Base-by-base conservation (phyloP, 2,113 vertebrate species). In the Picathartes gymnocephalus region DNA sequence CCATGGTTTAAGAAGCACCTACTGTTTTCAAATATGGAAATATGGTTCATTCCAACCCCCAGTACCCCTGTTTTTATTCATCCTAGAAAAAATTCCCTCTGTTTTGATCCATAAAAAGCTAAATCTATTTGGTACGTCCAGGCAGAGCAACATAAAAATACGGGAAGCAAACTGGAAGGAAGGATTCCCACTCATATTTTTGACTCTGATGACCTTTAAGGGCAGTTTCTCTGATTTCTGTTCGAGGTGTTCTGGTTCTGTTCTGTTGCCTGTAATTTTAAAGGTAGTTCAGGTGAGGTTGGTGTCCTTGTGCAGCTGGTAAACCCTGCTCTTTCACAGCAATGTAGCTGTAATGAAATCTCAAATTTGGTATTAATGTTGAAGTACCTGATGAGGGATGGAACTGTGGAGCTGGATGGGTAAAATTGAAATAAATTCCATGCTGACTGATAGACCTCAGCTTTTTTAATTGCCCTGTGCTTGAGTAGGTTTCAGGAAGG, bases 321-420 rank as follows among this genome's bases (percentile, higher is more conserved):
- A 58, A 62, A 45, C 0, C 4, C 20, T 33, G 20, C 25, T 83
- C 20, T 66, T 57, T 16, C 11, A 27, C 1, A 6, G 21, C 15
- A 23, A 33, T 54, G 15, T 16, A 57, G 11, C 4, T 73, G 18
- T 42, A 78, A 66, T 10, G 8, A 64, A 84, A 35, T 87, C 47
- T 57, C 25, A 27, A 45, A 7, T 25, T 83, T 50, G 0, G 0
- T 47, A 7, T 66, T 47, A 18, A 35, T 53, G 19, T 44, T 81
- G 27, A 1, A 0, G 1, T 65, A 39, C 2, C 2, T 31, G 58
- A 17, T 45, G 10, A 25, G 33, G 28, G 16, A 56, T 76, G 10
- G 11, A 56, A 28, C 25, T 42, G 25, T 42, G 53, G 37, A 25
- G 42, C 48, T 42, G 33, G n/a, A n/a, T 51, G 19, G n/a, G 31